A percentile compares a stretch with the other conserved stretches of the same genome.
Conservation (phyloP, 2,888 invertebrate species). For the Gymnoscelis rufifasciata region DNA sequence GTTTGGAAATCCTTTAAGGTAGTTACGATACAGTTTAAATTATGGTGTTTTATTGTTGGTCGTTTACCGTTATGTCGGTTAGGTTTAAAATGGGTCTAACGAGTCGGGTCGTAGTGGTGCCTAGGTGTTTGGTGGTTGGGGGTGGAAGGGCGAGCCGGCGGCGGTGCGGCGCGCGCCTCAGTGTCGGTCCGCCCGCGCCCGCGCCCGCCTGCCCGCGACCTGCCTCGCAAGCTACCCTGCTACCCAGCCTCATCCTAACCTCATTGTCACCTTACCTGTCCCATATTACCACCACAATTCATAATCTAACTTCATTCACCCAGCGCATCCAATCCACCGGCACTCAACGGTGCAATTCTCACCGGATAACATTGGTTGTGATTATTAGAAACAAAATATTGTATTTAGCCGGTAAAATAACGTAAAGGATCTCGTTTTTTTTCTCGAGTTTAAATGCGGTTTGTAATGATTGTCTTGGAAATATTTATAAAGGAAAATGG, state of each 20-base stretch:
- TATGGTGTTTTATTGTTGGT: slow-evolving; percentile 10
- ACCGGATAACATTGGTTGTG: slow-evolving; percentile 26
- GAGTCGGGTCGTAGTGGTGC: slow-evolving; percentile 36
- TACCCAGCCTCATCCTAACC: slow-evolving; percentile 59
- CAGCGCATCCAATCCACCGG: slow-evolving; percentile 22
- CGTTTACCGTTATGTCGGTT: slow-evolving; percentile 23
- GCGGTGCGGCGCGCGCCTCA: slow-evolving; percentile 69
- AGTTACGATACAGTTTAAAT: too few relatives aligned
- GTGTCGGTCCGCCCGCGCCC: slow-evolving; percentile 74
- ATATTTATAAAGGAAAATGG: not conserved
- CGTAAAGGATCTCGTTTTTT: not conserved
- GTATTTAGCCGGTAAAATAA: not conserved
- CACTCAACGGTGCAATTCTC: slow-evolving; percentile 20
- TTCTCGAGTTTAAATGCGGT: not conserved
- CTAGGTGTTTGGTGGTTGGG: slow-evolving; percentile 48
- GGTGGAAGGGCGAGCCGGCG: slow-evolving; percentile 43
- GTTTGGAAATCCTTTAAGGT: too few relatives aligned
- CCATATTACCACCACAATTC: slow-evolving; percentile 45
- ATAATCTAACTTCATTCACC: slow-evolving; percentile 7
- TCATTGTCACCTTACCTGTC: slow-evolving; percentile 55
- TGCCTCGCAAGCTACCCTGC: slow-evolving; percentile 42
- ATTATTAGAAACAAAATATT: slow-evolving; percentile 20
- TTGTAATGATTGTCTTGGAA: not conserved
- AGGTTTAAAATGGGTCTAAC: slow-evolving; percentile 27
- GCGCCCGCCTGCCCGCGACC: slow-evolving; percentile 64